A percentile compares a stretch with the other conserved stretches of the same genome.
These are phyloP conservation scores for Drosophila setifemur DNA, from an alignment of 1,140 invertebrate genomes.

Conservation along the genomic window DNA sequence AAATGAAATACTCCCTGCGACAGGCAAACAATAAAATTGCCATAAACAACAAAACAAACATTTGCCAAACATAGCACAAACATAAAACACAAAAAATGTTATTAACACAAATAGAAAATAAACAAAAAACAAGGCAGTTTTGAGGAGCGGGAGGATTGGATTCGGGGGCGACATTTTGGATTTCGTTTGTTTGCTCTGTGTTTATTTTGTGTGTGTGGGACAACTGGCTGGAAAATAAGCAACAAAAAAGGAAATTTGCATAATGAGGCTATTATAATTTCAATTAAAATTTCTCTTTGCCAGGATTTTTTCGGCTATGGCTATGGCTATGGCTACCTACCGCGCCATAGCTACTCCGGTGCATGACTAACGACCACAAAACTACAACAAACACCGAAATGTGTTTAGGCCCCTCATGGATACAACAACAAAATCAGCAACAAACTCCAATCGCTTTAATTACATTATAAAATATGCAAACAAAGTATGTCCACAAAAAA, in stretches of 20 bases:
- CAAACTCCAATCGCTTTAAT: slow-evolving; percentile 48
- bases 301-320: slow-evolving; percentile 28
- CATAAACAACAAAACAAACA: slow-evolving; percentile 54
- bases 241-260: slow-evolving; percentile 64
- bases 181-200: slow-evolving; percentile 33
- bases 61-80: slow-evolving; percentile 16
- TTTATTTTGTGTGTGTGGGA: slow-evolving; percentile 25
- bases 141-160: neutral
- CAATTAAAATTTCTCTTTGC: slow-evolving; percentile 67
- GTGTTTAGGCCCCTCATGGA: slow-evolving; percentile 8
- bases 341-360: slow-evolving; percentile 21
- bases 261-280: slow-evolving; percentile 78
- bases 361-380: slow-evolving; percentile 57
- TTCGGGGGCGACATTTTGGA: slow-evolving; percentile 28
- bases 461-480: slow-evolving; percentile 53
- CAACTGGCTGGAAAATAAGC: slow-evolving; percentile 40
- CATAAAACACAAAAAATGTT: slow-evolving; percentile 29
- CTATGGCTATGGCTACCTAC: too few species aligned
- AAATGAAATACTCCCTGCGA: slow-evolving; percentile 37
- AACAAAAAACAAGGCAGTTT: slow-evolving; percentile 30
- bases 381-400: slow-evolving; percentile 35
- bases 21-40: slow-evolving; percentile 60
- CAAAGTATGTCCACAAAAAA: slow-evolving; percentile 8
- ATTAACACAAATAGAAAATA: slow-evolving; percentile 59
- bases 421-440: slow-evolving; percentile 7